Evolutionary conservation across 2,113 vertebrate genomes (phyloP).

Genomic region (Bathybates hornii): DNA sequence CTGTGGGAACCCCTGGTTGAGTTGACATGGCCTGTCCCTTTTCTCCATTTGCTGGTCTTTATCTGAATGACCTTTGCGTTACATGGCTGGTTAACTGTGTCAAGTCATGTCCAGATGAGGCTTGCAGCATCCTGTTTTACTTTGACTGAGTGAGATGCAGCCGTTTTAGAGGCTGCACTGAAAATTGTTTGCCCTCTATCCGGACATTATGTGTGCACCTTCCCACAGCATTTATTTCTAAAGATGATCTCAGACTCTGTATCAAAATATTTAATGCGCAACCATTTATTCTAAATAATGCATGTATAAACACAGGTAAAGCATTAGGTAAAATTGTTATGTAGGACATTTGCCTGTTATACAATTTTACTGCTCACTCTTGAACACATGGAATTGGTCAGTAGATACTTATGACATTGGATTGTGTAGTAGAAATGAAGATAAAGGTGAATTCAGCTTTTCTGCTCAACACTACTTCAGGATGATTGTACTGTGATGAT

Average conservation of each 20-base stretch:
- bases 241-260: background rate
- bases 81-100: background rate
- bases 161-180: background rate
- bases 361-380: background rate
- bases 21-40: background rate
- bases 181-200: background rate
- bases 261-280: background rate
- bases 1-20: background rate
- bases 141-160: background rate
- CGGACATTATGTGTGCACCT: background rate
- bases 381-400: background rate
- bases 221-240: background rate
- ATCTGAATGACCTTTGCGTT: conserved; percentile 1
- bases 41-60: background rate
- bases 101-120: background rate
- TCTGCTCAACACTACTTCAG: background rate
- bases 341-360: background rate
- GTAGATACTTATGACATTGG: background rate
- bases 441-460: background rate
- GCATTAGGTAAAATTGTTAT: background rate
- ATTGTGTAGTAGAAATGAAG: background rate
- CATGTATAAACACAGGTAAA: background rate
- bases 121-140: conserved; percentile 14
- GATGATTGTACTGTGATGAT: background rate
- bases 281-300: background rate